Evolutionary conservation across 2,888 invertebrate species (phyloP), one percentile per base, ranked within the genome.

Genomic region (Sussaba pulchella): DNA sequence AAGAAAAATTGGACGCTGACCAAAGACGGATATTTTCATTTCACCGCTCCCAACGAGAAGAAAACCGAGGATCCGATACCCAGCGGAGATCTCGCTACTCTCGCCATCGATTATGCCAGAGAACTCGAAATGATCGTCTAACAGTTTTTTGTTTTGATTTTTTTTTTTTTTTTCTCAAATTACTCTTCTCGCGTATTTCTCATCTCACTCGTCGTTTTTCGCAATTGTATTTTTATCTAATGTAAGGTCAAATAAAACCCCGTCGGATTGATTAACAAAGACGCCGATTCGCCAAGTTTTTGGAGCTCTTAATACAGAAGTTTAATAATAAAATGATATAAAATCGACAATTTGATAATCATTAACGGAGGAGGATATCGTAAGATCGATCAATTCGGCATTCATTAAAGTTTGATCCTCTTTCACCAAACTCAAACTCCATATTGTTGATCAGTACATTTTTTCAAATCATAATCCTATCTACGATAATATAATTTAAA

Each of bases 71-170:
- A 97, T 91, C 95, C 94, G 83, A 95, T 99, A 85, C 99, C 99
- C 0, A 98, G 99, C 6, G 94, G 95, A 36, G 97, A 98, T 89
- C 94, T 99, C 39, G 98, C 99, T 0, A 96, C 97, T 89, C 98
- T 99, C 92, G 97, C 98, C 17, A 97, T 99, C 86, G 98, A 98
- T 91, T 99, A 99, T 93, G 99, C 99, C 2, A 95, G 97, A 90
- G 99, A 99, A 94, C 94, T 99, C 86, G 99, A 99, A 93, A 99
- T 99, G 98, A 99, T 99, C 94, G 99, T 99, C 81, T 99, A 96
- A 94, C 82, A 5, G 8, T 78, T 79, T 67, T 76, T 82, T 64
- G 41, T 71, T 87, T 26, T 78, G 78, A 70, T 72, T 82, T 72
- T 63, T 78, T 88, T 31, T 88, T 31, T 31, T 31, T 31, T 31